phyloP scores from a whole-genome alignment of 2,888 invertebrate genomes.

The Pristionchus arcanus region DNA sequence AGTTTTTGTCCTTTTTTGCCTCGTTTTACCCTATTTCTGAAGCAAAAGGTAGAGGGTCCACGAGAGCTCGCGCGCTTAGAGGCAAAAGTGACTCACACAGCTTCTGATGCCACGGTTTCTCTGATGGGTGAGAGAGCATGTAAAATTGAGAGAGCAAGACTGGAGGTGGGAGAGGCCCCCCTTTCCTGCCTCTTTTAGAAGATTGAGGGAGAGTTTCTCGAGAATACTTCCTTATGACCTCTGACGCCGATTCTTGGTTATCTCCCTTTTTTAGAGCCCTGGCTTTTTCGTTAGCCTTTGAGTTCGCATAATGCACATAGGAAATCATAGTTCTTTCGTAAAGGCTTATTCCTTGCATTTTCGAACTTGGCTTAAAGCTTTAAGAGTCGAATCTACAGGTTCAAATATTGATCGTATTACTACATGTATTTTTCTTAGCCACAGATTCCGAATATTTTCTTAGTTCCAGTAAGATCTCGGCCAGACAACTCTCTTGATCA shows the following conservation, averaged over 20 bases:
- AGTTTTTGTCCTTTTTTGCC: background rate
- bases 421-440: no score
- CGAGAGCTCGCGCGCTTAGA: background rate
- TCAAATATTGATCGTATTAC: no score
- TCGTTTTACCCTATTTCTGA: background rate
- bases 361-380: no score
- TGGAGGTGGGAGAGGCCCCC: background rate
- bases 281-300: no score
- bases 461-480: no score
- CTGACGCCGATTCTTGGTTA: background rate
- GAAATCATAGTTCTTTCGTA: no score
- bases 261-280: background rate
- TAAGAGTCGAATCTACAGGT: no score
- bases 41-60: background rate
- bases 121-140: background rate
- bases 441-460: no score
- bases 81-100: background rate
- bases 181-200: background rate
- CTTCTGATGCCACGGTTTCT: background rate
- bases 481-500: background rate
- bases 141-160: background rate
- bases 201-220: background rate
- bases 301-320: no score
- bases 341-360: no score
- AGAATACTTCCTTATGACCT: constrained; percentile 14